Evolutionary conservation across 92 coral and sea anemone species (phyloP).

Genomic region (Zoanthus sansibaricus): DNA sequence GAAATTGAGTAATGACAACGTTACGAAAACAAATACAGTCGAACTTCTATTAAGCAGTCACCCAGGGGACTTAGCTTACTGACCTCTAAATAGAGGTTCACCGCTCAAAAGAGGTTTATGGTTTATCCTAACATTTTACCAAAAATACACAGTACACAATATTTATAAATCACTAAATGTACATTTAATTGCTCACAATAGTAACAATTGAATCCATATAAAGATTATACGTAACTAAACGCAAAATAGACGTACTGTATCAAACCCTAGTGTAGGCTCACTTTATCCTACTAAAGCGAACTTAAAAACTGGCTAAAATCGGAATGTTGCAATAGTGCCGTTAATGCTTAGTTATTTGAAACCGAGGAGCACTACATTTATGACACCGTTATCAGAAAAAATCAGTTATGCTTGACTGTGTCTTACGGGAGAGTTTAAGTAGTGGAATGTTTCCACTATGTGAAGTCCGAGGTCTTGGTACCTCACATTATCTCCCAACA

Average conservation of each 20-base stretch:
- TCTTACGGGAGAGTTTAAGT: slow-evolving; percentile 56
- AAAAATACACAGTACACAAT: slow-evolving; percentile 13
- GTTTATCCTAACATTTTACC: slow-evolving; percentile 15
- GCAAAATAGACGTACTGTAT: slow-evolving; percentile 7
- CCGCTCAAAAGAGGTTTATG: background rate
- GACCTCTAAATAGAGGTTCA: slow-evolving; percentile 18
- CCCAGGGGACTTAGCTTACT: slow-evolving; percentile 18
- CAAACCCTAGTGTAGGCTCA: slow-evolving; percentile 5
- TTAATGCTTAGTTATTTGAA: slow-evolving; percentile 3
- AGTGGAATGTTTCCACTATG: no score
- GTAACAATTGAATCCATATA: slow-evolving; percentile 7
- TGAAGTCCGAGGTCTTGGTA: no score
- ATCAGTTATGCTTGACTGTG: slow-evolving; percentile 57
- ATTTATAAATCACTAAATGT: slow-evolving; percentile 23
- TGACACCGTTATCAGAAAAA: slow-evolving; percentile 44
- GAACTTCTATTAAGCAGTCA: background rate
- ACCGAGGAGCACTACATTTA: slow-evolving; percentile 11
- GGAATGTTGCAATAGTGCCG: slow-evolving; percentile 4
- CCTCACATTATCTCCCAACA: no score
- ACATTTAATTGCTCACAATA: slow-evolving; percentile 19
- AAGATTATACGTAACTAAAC: slow-evolving; percentile 5
- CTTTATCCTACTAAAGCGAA: slow-evolving; percentile 1
- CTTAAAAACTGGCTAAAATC: background rate
- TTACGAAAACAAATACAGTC: background rate
- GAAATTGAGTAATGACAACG: no score